phyloP scores from a whole-genome alignment of 2,797 vertebrate species.

The Anisognathus igniventris region DNA sequence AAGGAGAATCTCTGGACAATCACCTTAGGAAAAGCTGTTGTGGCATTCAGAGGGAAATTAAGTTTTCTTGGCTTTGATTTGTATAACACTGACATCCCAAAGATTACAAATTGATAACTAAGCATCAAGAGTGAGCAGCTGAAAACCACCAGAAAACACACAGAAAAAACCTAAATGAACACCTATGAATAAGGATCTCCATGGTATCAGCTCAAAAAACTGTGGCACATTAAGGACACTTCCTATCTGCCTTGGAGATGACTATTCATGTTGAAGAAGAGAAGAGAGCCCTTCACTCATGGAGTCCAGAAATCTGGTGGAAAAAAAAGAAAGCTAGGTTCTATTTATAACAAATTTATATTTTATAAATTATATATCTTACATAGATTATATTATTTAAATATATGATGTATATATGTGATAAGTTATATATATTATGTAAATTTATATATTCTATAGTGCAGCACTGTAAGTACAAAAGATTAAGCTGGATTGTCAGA shows the following conservation, averaged over 20 bases:
- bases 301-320: not conserved
- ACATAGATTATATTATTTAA: not conserved
- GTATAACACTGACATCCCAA: not conserved
- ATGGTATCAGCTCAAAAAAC: not conserved
- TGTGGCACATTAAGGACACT: not conserved
- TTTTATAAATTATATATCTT: not conserved
- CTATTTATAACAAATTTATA: not conserved
- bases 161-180: fast-evolving
- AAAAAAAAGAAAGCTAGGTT: not conserved
- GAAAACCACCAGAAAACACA: not conserved
- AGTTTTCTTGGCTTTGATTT: not conserved
- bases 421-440: not conserved
- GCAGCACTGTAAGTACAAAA: not conserved
- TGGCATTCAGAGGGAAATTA: not conserved
- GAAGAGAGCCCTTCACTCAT: not conserved
- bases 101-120: not conserved
- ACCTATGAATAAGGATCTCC: not conserved
- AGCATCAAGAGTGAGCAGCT: not conserved
- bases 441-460: not conserved
- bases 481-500: not conserved
- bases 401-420: not conserved
- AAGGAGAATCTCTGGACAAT: not conserved
- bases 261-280: not conserved
- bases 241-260: not conserved
- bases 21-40: not conserved